Evolutionary conservation across 2,797 vertebrate genomes (phyloP), one percentile per base, ranked within the genome.

Genomic region (Pseudochirops cupreus): DNA sequence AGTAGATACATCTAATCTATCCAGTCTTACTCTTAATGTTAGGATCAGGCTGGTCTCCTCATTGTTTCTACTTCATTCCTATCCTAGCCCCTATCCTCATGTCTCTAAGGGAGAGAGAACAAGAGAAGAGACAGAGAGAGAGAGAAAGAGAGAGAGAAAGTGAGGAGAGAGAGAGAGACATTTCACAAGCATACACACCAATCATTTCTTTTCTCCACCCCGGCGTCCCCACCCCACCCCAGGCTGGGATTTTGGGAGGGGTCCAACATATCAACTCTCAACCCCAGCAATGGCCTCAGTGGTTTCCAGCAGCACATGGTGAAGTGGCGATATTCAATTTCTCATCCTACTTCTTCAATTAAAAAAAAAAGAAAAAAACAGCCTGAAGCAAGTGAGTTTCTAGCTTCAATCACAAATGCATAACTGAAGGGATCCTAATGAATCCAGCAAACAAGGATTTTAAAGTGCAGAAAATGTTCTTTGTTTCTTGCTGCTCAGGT

Each of bases 261-360:
- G 18, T 46, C 18, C 67, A 82, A 82, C 16, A 82, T 82, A 82
- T 4, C 67, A 82, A 82, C 18, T 82, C n/a, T 82, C 74, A 82
- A 82, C 39, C 39, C 39, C 7, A 24, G 39, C n/a, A 24, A 46
- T 82, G 67, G n/a, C n/a, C 67, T 82, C 2, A 16, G n/a, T 82
- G 67, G 67, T 82, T 82, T 82, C 18, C n/a, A 82, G 67, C 6
- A 39, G n/a, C 39, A 46, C 39, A 10, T 46, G 24, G 16, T 56
- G 52, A 56, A 55, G 52, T 11, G n/a, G 46, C 56, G 54, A n/a
- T 29, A 29, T 1, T 95, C 56, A 55, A 26, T 55, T 94, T 95
- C 92, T 96, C 91, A 62, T 82, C 31, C 92, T 94, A 52, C 1
- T 9, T 31, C 33, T 94, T 87, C 90, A n/a, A 50, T 57, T 93